Evolutionary conservation across 2,113 vertebrate species (phyloP), one percentile per base, ranked within the genome.

Genomic region (Notothenia rossii): DNA sequence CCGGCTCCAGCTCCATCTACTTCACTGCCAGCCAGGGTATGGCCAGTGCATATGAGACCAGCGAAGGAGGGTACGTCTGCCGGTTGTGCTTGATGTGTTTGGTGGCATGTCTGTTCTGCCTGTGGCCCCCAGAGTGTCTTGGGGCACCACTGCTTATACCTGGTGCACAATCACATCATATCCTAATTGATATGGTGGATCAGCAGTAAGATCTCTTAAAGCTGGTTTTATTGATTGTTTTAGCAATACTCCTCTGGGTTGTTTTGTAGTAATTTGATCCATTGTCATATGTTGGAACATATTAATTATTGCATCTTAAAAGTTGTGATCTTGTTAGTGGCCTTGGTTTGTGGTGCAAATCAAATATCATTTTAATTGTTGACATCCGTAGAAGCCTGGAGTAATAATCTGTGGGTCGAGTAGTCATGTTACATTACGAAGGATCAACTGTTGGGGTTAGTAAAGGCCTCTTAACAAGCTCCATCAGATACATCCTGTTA

Each of bases 1-100:
- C 94, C 0, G 94, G 95, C 71, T 99, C 98, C 90, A 98, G 97
- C 82, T 99, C 98, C 0, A 93, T 98, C 81, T 99, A 99, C 85
- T 99, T 99, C 94, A 97, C 96, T 0, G 95, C 98, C 74, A 96
- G 96, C 76, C 96, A 96, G 0, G 96, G 96, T 10, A 4, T 89
- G 2, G 18, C 74, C 22, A 94, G 93, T 63, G n/a, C 73, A 0
- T 96, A 94, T 0, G 97, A 95, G 46, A 90, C 89, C 89, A 99
- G 97, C 0, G 97, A 99, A 81, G 97, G 95, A 0, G 98, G 97
- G 98, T 99, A 85, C 84, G 97, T 72, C 3, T 29, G 4, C 29
- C 29, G 29, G 29, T 29, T 29, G 29, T 29, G 29, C 29, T 29
- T 29, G 29, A 29, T 29, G 29, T 29, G 29, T 29, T 29, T 3